These are phyloP conservation scores for Drosophila borealis DNA, from an alignment of 2,888 invertebrate species.

Conservation along the genomic window DNA sequence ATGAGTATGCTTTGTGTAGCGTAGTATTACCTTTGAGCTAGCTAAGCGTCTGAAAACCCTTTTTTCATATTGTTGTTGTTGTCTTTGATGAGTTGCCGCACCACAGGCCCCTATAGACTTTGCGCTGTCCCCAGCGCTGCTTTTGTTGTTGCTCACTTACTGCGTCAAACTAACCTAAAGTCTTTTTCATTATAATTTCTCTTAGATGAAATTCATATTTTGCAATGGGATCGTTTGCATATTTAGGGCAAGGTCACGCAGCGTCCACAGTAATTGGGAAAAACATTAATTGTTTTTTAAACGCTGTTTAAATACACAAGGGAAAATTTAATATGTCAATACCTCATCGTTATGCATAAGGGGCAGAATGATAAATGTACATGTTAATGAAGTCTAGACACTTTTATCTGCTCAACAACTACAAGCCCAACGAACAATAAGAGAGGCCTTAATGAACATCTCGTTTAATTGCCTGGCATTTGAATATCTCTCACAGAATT, in stretches of 20 bases:
- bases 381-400: slow-evolving; percentile 72
- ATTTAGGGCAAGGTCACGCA: slow-evolving; percentile 69
- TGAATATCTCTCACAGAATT: slow-evolving; percentile 53
- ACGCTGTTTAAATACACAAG: slow-evolving; percentile 38
- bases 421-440: slow-evolving; percentile 19
- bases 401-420: slow-evolving; percentile 31
- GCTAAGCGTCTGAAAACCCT: slow-evolving; percentile 54
- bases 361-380: slow-evolving; percentile 14
- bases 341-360: slow-evolving; percentile 54
- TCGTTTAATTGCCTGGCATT: slow-evolving; percentile 47
- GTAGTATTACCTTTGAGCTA: slow-evolving; percentile 41
- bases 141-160: slow-evolving; percentile 58
- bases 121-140: slow-evolving; percentile 31
- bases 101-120: slow-evolving; percentile 25
- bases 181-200: slow-evolving; percentile 73
- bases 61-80: slow-evolving; percentile 33
- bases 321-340: slow-evolving; percentile 54
- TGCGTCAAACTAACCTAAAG: slow-evolving; percentile 66
- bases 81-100: slow-evolving; percentile 17
- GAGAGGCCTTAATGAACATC: slow-evolving; percentile 53
- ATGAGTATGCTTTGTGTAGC: slow-evolving; percentile 47
- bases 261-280: slow-evolving; percentile 16
- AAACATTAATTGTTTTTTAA: slow-evolving; percentile 57
- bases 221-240: slow-evolving; percentile 64
- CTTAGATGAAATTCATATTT: slow-evolving; percentile 33